phyloP scores from a whole-genome alignment of 2,888 invertebrate genomes.

The Patella pellucida region DNA sequence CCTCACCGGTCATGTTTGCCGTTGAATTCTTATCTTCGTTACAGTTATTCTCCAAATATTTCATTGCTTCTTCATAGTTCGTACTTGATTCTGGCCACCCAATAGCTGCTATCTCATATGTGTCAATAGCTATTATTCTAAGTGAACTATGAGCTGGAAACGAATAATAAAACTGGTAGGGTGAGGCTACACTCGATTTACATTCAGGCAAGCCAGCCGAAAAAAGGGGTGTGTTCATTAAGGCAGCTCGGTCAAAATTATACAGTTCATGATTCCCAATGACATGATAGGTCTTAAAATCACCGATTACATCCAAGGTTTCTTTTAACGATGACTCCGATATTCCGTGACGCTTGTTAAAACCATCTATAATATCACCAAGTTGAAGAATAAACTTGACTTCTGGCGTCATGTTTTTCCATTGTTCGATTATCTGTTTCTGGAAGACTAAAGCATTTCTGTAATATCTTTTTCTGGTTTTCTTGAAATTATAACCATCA shows the following conservation, averaged over 20 bases:
- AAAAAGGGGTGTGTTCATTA: conserved; percentile 48
- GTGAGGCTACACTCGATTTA: conserved; percentile 20
- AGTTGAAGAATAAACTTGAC: conserved; percentile 67
- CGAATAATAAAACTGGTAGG: conserved; percentile 59
- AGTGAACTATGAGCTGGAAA: conserved; percentile 55
- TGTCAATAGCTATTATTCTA: conserved; percentile 65
- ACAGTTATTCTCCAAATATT: conserved; percentile 54
- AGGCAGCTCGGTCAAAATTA: conserved; percentile 63
- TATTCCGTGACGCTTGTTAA: conserved; percentile 50
- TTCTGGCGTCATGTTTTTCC: conserved; percentile 46
- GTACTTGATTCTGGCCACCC: conserved; percentile 50
- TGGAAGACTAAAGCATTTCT: conserved; percentile 63
- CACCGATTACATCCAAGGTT: conserved; percentile 53
- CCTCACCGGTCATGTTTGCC: conserved; percentile 52
- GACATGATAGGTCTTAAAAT: conserved; percentile 58
- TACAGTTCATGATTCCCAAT: conserved; percentile 72
- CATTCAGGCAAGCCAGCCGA: conserved; percentile 35
- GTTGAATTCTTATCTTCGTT: conserved; percentile 63
- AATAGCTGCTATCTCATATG: conserved; percentile 68
- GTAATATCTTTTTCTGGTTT: conserved; percentile 65
- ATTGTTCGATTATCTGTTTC: conserved; percentile 58
- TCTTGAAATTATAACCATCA: conserved; percentile 63
- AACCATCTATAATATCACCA: conserved; percentile 71
- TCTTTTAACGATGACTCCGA: conserved; percentile 53
- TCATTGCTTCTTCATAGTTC: conserved; percentile 52